Evolutionary conservation across 2,888 invertebrate species (phyloP).

Genomic region (Oscheius sp.): DNA sequence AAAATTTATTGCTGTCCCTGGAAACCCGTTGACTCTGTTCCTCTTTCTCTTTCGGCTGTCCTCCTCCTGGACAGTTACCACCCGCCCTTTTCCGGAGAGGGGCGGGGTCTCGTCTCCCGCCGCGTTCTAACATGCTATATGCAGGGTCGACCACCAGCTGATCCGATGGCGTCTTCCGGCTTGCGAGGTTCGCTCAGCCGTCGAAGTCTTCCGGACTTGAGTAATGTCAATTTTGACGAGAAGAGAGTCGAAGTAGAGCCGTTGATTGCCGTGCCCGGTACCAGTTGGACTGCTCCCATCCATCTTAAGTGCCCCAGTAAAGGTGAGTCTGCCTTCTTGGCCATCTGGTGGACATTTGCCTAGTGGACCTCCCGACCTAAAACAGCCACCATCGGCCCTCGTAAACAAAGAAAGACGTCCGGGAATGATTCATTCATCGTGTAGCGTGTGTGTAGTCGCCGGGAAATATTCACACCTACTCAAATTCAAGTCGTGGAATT

Average conservation of each 20-base stretch:
- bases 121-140: slow-evolving; percentile 24
- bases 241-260: slow-evolving; percentile 21
- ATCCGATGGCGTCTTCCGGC: slow-evolving; percentile 17
- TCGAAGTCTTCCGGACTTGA: slow-evolving; percentile 20
- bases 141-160: slow-evolving; percentile 23
- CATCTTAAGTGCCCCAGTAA: slow-evolving; percentile 2
- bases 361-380: background rate
- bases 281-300: slow-evolving; percentile 1
- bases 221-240: slow-evolving; percentile 18
- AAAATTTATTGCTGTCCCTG: too few relatives aligned
- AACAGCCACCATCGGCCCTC: background rate
- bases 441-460: background rate
- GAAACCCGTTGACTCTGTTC: too few relatives aligned
- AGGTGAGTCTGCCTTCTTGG: slow-evolving; percentile 1
- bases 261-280: slow-evolving; percentile 1
- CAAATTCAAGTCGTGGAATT: background rate
- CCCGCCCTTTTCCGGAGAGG: background rate
- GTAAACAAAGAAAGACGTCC: slow-evolving; percentile 6
- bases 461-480: background rate
- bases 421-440: slow-evolving; percentile 12
- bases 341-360: background rate
- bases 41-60: background rate
- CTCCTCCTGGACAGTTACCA: slow-evolving; percentile 1
- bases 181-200: background rate
- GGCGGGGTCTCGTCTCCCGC: slow-evolving; percentile 13